A percentile compares a stretch with the other conserved stretches of the same genome.
phyloP scores from a whole-genome alignment of 2,888 invertebrate genomes.

The Clepsis dumicolana region DNA sequence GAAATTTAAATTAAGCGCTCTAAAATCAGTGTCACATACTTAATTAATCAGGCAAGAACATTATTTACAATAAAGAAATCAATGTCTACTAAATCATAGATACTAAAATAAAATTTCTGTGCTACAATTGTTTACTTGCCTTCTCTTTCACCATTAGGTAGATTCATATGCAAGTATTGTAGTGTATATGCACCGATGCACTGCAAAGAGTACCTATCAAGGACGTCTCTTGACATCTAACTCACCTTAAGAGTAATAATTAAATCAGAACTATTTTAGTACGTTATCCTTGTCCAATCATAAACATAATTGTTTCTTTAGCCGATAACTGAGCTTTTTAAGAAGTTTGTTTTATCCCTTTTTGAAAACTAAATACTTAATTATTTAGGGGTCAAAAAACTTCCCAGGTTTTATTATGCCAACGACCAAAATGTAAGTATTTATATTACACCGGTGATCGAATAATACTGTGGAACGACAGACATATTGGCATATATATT shows the following conservation, averaged over 20 bases:
- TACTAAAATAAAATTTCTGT: background rate
- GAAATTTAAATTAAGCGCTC: slow-evolving; percentile 8
- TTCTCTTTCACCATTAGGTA: background rate
- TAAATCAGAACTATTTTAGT: slow-evolving; percentile 77
- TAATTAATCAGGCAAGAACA: background rate
- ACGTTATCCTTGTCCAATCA: too few relatives aligned
- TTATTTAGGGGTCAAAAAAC: background rate
- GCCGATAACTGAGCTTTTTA: background rate
- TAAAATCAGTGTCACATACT: background rate
- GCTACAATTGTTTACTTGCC: background rate
- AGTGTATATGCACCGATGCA: slow-evolving; percentile 41
- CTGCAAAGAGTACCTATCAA: slow-evolving; percentile 39
- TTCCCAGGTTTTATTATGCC: background rate
- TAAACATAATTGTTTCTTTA: too few relatives aligned
- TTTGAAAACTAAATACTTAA: background rate
- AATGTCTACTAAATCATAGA: background rate
- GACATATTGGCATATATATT: background rate
- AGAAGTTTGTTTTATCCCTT: background rate
- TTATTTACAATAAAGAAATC: background rate
- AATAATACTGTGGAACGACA: background rate
- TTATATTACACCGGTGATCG: background rate
- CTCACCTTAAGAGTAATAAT: slow-evolving; percentile 61
- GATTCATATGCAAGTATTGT: background rate
- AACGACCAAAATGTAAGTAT: background rate
- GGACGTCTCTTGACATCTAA: slow-evolving; percentile 12